phyloP scores from a whole-genome alignment of 2,888 invertebrate genomes.

The Blastobasis lacticolella region DNA sequence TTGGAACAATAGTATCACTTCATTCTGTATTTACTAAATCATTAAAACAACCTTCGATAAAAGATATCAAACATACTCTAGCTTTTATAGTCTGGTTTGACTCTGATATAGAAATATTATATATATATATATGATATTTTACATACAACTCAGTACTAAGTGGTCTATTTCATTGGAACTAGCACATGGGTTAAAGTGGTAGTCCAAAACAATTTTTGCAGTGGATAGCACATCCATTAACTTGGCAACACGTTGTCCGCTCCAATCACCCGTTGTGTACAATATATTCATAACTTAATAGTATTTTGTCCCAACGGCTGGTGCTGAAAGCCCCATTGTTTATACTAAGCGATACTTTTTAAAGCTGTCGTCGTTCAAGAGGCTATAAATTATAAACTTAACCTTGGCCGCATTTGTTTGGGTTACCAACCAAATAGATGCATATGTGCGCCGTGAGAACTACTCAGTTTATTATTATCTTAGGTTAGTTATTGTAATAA shows the following conservation, averaged over 20 bases:
- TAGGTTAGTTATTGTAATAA: slow-evolving; percentile 21
- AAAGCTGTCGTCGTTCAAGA: slow-evolving; percentile 53
- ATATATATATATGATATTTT: no score
- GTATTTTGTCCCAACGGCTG: slow-evolving; percentile 13
- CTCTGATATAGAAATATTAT: no score
- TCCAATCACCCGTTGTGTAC: background rate
- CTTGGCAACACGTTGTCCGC: no score
- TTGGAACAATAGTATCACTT: background rate
- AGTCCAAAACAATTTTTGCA: no score
- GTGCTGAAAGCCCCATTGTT: slow-evolving; percentile 44
- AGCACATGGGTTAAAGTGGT: no score
- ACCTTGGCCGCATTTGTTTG: slow-evolving; percentile 66
- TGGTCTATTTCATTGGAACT: no score
- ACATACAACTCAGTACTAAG: no score
- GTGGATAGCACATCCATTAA: no score
- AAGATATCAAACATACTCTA: no score
- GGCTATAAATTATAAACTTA: slow-evolving; percentile 67
- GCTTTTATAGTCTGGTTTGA: no score
- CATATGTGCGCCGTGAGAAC: slow-evolving; percentile 66
- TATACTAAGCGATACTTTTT: slow-evolving; percentile 45
- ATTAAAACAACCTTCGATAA: no score
- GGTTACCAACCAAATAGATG: slow-evolving; percentile 34
- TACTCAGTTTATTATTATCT: slow-evolving; percentile 12
- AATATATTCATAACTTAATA: slow-evolving; percentile 18
- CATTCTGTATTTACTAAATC: no score